Conservation (phyloP, 2,113 vertebrate genomes). For the Brachypodius melanocephalos region DNA sequence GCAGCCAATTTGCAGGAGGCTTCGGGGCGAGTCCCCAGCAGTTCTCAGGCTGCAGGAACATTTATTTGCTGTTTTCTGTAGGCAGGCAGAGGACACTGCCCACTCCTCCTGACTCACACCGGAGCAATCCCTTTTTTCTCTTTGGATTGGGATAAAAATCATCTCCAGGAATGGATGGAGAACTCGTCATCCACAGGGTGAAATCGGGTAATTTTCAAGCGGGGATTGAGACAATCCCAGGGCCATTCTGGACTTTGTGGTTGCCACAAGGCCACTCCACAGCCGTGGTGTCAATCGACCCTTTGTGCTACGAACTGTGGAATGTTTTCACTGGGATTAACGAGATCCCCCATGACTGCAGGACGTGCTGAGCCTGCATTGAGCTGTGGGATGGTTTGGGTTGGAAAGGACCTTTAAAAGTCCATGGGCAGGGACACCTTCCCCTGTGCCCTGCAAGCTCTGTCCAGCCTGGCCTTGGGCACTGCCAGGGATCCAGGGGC, state of each 20-base stretch:
- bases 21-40: not conserved
- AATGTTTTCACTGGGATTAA: not conserved
- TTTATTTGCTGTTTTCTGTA: not conserved
- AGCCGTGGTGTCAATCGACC: rapidly evolving
- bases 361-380: rapidly evolving
- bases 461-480: not conserved
- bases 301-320: not conserved
- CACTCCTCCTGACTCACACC: not conserved
- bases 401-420: not conserved
- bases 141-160: not conserved
- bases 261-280: not conserved
- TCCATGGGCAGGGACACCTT: not conserved
- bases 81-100: not conserved
- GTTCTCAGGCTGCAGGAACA: not conserved
- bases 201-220: rapidly evolving
- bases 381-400: not conserved
- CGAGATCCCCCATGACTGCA: rapidly evolving
- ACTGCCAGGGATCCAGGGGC: not conserved
- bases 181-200: rapidly evolving
- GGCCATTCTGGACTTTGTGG: rapidly evolving
- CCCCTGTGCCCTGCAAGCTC: rapidly evolving
- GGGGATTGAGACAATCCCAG: not conserved
- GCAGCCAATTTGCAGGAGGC: not conserved
- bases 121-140: not conserved
- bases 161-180: not conserved